These are phyloP conservation scores for Drosophila pandora DNA, from an alignment of 1,140 invertebrate species.

Conservation along the genomic window DNA sequence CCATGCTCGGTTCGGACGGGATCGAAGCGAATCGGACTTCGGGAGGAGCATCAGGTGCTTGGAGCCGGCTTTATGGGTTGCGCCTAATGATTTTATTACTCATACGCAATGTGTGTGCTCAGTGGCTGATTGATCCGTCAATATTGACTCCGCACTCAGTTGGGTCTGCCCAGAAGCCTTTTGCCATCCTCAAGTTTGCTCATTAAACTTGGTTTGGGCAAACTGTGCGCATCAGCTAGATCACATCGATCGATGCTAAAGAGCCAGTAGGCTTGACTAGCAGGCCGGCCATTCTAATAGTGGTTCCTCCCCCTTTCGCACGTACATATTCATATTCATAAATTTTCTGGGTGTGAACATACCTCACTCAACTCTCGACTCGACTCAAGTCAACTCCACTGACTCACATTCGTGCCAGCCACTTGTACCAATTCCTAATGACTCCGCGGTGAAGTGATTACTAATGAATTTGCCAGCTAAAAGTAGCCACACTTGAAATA, in stretches of 20 bases:
- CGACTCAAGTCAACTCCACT: conserved; percentile 22
- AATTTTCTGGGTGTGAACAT: conserved; percentile 23
- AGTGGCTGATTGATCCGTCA: conserved; percentile 70
- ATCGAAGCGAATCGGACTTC: conserved; percentile 2
- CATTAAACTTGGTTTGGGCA: conserved; percentile 49
- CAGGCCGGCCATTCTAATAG: conserved; percentile 28
- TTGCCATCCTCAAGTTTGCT: conserved; percentile 42
- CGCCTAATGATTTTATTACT: conserved; percentile 77
- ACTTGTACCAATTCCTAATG: conserved; percentile 81
- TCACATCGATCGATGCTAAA: conserved; percentile 54
- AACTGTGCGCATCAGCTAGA: conserved; percentile 48
- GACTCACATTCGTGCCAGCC: conserved; percentile 47
- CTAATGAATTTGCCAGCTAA: conserved; percentile 73
- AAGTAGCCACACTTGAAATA: conserved; percentile 51
- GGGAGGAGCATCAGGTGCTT: conserved; percentile 30
- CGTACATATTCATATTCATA: background rate
- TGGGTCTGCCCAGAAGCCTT: conserved; percentile 58
- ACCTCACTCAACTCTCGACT: conserved; percentile 9
- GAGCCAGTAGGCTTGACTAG: background rate
- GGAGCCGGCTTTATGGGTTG: conserved; percentile 61
- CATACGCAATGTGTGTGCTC: conserved; percentile 71
- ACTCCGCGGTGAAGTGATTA: conserved; percentile 69
- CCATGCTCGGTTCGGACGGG: conserved; percentile 26
- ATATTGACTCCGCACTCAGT: conserved; percentile 69
- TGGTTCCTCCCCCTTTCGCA: background rate